Base-by-base conservation (phyloP, 2,113 vertebrate species). In the Cariama cristata region DNA sequence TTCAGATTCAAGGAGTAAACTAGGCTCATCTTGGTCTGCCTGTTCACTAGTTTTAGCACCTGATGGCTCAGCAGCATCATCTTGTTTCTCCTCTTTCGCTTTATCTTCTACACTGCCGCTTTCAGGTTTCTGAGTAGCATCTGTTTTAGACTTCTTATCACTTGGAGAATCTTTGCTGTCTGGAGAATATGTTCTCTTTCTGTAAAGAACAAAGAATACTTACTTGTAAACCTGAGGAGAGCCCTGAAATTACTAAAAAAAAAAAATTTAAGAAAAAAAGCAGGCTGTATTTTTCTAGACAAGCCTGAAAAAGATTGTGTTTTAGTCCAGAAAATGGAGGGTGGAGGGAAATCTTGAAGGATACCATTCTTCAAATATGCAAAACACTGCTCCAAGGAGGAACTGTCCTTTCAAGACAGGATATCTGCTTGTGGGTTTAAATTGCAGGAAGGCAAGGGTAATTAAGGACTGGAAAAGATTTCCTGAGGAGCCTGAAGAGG, bases 141-240 rank as follows among this genome's bases (percentile, higher is more conserved):
- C 98, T 63, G 97, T 84, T 96, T 98, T 99, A 27, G 98, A 92
- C 68, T 99, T 98, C 90, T 99, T 99, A 87, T 98, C 98, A 45
- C 95, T 98, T 58, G 97, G 98, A 84, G 98, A 98, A 83, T 98
- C 98, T 97, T 98, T 99, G 92, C 96, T 98, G 91, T 98, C 98
- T 90, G 98, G 98, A 96, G 98, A 98, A 8, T 98, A 98, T 6
- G 98, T 98, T 95, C 98, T 98, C 92, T 99, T 99, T 80, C 98
- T 99, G 86, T 35, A 83, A 96, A 79, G 40, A 83, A 66, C 49
- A 96, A 86, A 95, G 35, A 89, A 74, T 10, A 72, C 10, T 16
- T 67, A 63, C 49, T 82, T 76, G 53, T 62, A 77, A 89, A 89
- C 7, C 40, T 59, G 44, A 55, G 93, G 12, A 69, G 23, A 80